phyloP scores from a whole-genome alignment of 2,888 invertebrate species.

The Spodoptera picta region DNA sequence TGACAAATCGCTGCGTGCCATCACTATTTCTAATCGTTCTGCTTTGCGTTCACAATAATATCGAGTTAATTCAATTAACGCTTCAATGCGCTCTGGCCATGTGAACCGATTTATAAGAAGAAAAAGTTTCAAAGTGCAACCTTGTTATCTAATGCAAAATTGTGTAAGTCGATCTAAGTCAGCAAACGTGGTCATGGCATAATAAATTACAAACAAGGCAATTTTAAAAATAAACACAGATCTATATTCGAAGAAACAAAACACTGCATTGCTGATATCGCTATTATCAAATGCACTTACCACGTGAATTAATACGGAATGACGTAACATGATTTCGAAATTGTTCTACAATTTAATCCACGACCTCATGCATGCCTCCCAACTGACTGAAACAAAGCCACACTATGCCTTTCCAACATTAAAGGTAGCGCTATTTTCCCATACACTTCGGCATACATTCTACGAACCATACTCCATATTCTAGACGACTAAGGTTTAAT shows the following conservation, averaged over 20 bases:
- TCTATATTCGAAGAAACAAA: too few species aligned
- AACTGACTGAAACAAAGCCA: conserved; percentile 49
- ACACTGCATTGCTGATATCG: too few species aligned
- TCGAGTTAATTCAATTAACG: conserved; percentile 84
- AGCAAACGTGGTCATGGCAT: too few species aligned
- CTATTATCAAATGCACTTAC: too few species aligned
- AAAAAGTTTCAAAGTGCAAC: conserved; percentile 30
- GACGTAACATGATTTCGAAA: not conserved
- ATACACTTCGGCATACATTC: conserved; percentile 42
- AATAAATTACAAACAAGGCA: too few species aligned
- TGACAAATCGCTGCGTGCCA: conserved; percentile 84
- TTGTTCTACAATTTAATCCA: not conserved
- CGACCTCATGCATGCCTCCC: conserved; percentile 4
- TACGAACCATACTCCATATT: conserved; percentile 45
- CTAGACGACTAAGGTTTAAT: conserved; percentile 24
- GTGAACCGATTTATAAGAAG: conserved; percentile 64
- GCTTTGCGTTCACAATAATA: conserved; percentile 76
- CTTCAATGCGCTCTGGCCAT: conserved; percentile 72
- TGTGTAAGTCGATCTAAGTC: too few species aligned
- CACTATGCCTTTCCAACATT: conserved; percentile 35
- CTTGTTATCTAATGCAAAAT: too few species aligned
- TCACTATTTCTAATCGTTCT: conserved; percentile 74
- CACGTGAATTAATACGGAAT: too few species aligned
- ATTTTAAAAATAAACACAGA: too few species aligned
- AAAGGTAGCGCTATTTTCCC: conserved; percentile 44